Conservation (phyloP, 2,797 vertebrate genomes). For the Phyllotis vaccarum region DNA sequence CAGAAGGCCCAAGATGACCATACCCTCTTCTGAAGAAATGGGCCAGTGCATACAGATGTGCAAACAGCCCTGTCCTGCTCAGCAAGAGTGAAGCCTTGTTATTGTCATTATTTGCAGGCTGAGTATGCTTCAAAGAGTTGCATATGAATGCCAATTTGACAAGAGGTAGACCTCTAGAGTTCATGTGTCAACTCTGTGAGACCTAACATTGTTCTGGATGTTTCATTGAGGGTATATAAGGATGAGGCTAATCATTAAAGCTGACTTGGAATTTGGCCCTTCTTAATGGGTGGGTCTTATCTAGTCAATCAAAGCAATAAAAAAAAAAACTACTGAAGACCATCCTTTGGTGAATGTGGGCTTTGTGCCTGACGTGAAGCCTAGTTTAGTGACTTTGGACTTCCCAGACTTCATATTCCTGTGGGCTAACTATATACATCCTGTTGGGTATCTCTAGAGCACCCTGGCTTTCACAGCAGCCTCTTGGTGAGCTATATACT, state of each 20-base stretch:
- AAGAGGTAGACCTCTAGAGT: neutral
- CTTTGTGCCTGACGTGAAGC: neutral
- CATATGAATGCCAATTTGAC: neutral
- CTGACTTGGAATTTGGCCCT: neutral
- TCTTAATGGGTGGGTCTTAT: rapidly evolving
- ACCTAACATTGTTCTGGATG: neutral
- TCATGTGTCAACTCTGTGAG: neutral
- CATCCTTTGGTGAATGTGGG: neutral
- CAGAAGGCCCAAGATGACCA: neutral
- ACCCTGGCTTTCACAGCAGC: neutral
- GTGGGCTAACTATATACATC: neutral
- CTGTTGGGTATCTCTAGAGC: neutral
- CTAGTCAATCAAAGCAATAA: neutral
- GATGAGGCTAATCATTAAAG: neutral
- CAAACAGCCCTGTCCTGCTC: neutral
- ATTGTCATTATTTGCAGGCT: neutral
- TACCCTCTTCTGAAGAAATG: neutral
- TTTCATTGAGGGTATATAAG: neutral
- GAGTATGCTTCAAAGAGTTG: neutral
- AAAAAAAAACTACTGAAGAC: neutral
- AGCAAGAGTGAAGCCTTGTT: neutral
- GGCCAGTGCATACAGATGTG: neutral
- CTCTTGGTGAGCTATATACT: neutral
- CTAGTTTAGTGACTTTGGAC: neutral
- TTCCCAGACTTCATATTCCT: neutral